Evolutionary conservation across 23 tunicate species (phyloP), one percentile per base, ranked within the genome.

Genomic region (Clavelina lepadiformis): DNA sequence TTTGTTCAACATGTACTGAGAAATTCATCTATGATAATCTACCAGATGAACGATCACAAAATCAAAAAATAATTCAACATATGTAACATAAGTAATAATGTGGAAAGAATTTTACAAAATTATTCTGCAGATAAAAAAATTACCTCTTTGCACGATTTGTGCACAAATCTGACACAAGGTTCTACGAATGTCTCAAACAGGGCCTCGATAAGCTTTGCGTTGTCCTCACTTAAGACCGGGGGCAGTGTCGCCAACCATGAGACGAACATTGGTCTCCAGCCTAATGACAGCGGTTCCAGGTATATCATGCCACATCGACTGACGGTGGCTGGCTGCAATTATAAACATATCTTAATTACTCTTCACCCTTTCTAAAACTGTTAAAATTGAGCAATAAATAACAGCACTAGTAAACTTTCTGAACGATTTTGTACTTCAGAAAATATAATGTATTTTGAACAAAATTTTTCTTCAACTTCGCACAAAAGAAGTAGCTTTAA

Each of bases 241-340:
- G 98, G 98, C 46, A 83, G 78, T 6, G 45, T 52, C 5, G 37
- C 50, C 31, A 93, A 67, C 98, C 98, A 93, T 21, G 98, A 93
- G 22, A 47, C 53, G 31, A 85, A 85, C 98, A 93, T 93, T 15
- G 98, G 94, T 50, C 69, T 55, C 98, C 98, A 93, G 27, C 98
- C 98, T 0, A 93, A 86, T 28, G 98, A 84, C 19, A 36, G 35
- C 13, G 98, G 98, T 34, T 93, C 98, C 54, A 93, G 66, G 58
- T 93, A 93, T 36, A 93, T 93, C 98, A 93, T 93, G 8, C 98
- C 98, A 52, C 98, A 93, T 53, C 98, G 68, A 52, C 93, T 83
- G 15, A 93, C 98, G 8, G 98, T 93, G 33, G 98, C 98, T 37
- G 98, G 98, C 97, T 89, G 67, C 4, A 76, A 28, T 11, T 19